These are phyloP conservation scores for Thamnaconus septentrionalis DNA, from an alignment of 2,113 vertebrate species.

Conservation along the genomic window DNA sequence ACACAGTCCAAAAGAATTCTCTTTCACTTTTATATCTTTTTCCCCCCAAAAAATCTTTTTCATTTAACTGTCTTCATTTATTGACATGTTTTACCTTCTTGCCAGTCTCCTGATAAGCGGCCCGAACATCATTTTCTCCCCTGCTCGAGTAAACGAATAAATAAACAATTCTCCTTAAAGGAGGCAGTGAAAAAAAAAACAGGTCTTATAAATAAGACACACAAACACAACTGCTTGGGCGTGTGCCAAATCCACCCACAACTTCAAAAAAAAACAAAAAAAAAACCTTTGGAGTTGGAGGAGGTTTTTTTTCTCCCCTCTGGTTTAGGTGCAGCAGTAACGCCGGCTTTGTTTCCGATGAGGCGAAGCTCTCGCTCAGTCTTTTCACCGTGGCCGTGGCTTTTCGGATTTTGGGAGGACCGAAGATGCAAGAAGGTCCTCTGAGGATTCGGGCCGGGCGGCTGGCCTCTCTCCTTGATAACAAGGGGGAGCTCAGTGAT, in stretches of 20 bases:
- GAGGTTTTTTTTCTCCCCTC: no score
- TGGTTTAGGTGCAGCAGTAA: constrained; percentile 2
- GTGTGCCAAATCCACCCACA: constrained; percentile 3
- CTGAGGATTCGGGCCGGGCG: background rate
- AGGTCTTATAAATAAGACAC: constrained; percentile 24
- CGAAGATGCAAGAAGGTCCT: constrained; percentile 15
- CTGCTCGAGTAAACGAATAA: constrained; percentile 20
- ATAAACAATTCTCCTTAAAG: constrained; percentile 12
- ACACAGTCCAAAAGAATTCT: no score
- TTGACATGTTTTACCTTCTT: background rate
- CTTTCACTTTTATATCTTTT: no score
- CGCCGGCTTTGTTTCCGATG: background rate
- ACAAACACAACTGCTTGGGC: background rate
- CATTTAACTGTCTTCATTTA: background rate
- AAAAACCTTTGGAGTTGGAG: no score
- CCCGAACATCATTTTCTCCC: background rate
- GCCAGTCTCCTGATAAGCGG: constrained; percentile 1
- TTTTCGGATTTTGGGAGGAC: background rate
- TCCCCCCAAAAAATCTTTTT: background rate
- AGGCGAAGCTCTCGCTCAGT: constrained; percentile 1
- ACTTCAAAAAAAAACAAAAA: background rate
- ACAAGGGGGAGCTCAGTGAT: background rate
- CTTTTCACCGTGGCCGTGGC: constrained; percentile 1
- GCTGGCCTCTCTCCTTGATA: background rate
- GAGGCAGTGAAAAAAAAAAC: constrained; percentile 7